phyloP scores from a whole-genome alignment of 2,888 invertebrate species.

The Nomada fucata region DNA sequence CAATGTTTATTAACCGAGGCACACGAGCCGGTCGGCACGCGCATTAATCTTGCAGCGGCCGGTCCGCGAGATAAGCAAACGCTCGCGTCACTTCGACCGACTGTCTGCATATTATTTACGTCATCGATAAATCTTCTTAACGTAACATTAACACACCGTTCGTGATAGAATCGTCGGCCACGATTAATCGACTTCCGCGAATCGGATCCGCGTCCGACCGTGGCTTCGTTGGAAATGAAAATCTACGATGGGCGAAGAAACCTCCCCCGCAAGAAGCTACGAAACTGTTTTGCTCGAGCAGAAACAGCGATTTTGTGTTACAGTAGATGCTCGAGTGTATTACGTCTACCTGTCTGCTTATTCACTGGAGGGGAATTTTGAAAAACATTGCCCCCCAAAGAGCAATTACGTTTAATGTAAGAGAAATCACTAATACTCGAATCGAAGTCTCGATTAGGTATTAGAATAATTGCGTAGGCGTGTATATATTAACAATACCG shows the following conservation, averaged over 20 bases:
- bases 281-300: too few species aligned
- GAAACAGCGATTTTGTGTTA: background rate
- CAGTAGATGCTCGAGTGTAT: too few species aligned
- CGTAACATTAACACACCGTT: slow-evolving; percentile 52
- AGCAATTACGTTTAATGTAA: too few species aligned
- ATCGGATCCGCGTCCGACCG: background rate
- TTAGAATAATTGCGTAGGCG: too few species aligned
- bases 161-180: slow-evolving; percentile 62
- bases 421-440: too few species aligned
- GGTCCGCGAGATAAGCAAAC: slow-evolving; percentile 60
- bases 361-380: too few species aligned
- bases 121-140: slow-evolving; percentile 63
- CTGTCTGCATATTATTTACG: slow-evolving; percentile 65
- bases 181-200: slow-evolving; percentile 48
- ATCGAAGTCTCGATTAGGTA: too few species aligned
- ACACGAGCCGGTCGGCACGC: slow-evolving; percentile 44
- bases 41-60: slow-evolving; percentile 61
- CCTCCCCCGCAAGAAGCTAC: too few species aligned
- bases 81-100: slow-evolving; percentile 61
- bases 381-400: too few species aligned
- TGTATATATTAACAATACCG: too few species aligned
- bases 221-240: background rate
- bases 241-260: too few species aligned
- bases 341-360: too few species aligned
- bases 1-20: slow-evolving; percentile 65